Conservation (phyloP, 2,888 invertebrate genomes). For the Rutpela maculata region DNA sequence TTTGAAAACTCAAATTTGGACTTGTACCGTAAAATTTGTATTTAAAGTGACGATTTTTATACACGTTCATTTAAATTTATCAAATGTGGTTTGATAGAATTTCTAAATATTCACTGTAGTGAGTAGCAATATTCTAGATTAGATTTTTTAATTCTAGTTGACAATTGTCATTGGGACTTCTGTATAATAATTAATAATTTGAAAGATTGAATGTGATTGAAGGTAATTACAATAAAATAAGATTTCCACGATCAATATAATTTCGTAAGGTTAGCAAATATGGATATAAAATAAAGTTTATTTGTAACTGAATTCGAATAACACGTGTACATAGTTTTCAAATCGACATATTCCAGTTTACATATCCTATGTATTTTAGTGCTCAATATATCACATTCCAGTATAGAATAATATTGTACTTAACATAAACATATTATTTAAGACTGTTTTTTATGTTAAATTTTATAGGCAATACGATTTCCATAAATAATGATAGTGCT, state of each 20-base stretch:
- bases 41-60: background rate
- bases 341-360: constrained; percentile 32
- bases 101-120: constrained; percentile 6
- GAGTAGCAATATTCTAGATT: background rate
- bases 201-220: constrained; percentile 17
- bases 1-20: background rate
- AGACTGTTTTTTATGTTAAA: constrained; percentile 37
- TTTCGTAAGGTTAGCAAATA: background rate
- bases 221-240: background rate
- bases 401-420: constrained; percentile 25
- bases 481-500: background rate
- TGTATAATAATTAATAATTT: constrained; percentile 17
- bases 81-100: constrained; percentile 25
- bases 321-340: constrained; percentile 8
- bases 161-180: background rate
- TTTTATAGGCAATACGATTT: background rate
- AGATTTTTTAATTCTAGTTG: constrained; percentile 17
- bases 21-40: background rate
- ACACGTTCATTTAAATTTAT: background rate
- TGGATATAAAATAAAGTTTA: background rate
- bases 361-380: constrained; percentile 38
- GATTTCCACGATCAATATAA: background rate
- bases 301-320: background rate
- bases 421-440: constrained; percentile 31
- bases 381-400: constrained; percentile 41